Evolutionary conservation across 2,113 vertebrate genomes (phyloP).

Genomic region (Laterallus jamaicensis): DNA sequence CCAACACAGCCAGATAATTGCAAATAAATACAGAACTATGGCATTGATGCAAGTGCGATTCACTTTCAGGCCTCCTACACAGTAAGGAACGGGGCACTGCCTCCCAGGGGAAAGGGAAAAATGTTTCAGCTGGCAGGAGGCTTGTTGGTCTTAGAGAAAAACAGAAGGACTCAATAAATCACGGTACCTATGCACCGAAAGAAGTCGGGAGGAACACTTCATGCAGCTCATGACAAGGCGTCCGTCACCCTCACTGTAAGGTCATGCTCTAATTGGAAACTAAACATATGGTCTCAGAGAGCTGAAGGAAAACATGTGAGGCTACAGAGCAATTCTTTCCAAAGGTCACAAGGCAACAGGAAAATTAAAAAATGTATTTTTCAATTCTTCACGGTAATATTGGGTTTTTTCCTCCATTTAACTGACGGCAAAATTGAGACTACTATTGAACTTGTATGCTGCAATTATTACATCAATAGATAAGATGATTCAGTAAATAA

Average conservation of each 20-base stretch:
- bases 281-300: rapidly evolving
- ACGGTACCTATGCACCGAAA: not conserved
- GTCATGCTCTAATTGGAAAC: not conserved
- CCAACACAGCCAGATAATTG: not conserved
- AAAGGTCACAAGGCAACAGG: not conserved
- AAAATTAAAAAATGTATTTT: not conserved
- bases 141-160: not conserved
- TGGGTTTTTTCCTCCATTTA: not conserved
- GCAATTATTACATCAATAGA: not conserved
- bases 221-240: not conserved
- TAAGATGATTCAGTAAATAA: not conserved
- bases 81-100: not conserved
- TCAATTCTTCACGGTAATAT: not conserved
- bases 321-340: not conserved
- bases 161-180: not conserved
- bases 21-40: not conserved
- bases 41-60: not conserved
- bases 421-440: not conserved
- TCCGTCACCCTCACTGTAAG: not conserved
- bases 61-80: not conserved
- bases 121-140: rapidly evolving
- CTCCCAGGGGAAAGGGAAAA: not conserved
- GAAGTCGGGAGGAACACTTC: not conserved
- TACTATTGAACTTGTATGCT: not conserved
- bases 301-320: not conserved